Conservation (phyloP, 2,888 invertebrate genomes). For the Volucella zonaria region DNA sequence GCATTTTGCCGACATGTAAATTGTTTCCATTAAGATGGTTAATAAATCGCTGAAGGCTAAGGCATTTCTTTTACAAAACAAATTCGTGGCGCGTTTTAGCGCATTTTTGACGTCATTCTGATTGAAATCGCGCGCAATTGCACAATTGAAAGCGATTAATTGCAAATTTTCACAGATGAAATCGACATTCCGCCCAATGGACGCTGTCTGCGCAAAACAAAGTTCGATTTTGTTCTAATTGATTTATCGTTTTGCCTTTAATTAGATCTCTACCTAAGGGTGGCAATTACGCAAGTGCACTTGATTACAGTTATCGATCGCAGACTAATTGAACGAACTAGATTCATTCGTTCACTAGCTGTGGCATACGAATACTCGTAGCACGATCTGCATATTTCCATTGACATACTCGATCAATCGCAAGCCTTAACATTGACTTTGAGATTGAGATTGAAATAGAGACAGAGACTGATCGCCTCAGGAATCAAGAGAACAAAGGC, state of each 20-base stretch:
- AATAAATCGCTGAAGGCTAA: conserved; percentile 35
- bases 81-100: conserved; percentile 28
- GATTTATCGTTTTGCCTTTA: conserved; percentile 66
- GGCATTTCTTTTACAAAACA: conserved; percentile 24
- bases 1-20: conserved; percentile 31
- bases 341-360: conserved; percentile 18
- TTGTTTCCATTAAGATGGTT: conserved; percentile 32
- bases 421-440: conserved; percentile 65
- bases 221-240: conserved; percentile 47
- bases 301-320: conserved; percentile 54
- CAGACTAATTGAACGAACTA: conserved; percentile 55
- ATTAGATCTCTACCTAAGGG: conserved; percentile 46
- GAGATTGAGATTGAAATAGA: conserved; percentile 7
- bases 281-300: conserved; percentile 58
- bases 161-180: conserved; percentile 36
- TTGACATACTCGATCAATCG: conserved; percentile 14
- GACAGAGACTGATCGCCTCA: conserved; percentile 14
- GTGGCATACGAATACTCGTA: neutral
- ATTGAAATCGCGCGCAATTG: conserved; percentile 46
- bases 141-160: conserved; percentile 44
- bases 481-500: conserved; percentile 46
- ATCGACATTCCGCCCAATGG: conserved; percentile 37
- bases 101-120: conserved; percentile 53
- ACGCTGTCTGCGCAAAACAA: neutral
- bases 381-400: neutral